Conservation (phyloP, 1,140 invertebrate species). For the Trachymyrmex cornetzi region DNA sequence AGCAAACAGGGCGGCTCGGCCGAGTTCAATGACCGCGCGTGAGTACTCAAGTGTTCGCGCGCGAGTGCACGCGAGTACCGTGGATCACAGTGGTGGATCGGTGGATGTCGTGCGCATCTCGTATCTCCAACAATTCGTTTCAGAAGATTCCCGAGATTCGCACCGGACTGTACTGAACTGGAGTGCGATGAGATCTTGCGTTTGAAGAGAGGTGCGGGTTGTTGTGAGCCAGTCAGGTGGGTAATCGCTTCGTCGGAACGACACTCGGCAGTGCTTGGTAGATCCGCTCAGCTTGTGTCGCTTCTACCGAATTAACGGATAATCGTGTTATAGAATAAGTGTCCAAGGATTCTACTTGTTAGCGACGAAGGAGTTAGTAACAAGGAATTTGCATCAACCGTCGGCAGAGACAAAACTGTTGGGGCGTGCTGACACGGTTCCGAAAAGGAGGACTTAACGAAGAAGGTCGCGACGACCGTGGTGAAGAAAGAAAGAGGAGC, state of each 20-base stretch:
- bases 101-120: neutral
- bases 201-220: neutral
- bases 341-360: neutral
- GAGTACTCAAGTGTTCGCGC: neutral
- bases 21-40: constrained; percentile 39
- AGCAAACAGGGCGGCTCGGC: neutral
- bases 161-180: too few species aligned
- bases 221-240: neutral
- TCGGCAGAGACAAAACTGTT: too few species aligned
- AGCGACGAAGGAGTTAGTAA: neutral
- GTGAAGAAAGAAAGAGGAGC: neutral
- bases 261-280: neutral
- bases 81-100: too few species aligned
- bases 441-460: too few species aligned
- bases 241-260: neutral
- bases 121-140: neutral
- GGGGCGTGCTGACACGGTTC: too few species aligned
- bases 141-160: neutral
- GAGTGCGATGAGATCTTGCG: neutral
- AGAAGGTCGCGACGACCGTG: neutral
- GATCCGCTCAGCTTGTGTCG: neutral
- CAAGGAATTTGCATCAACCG: neutral
- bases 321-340: neutral
- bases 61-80: neutral
- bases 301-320: too few species aligned